phyloP scores from a whole-genome alignment of 2,113 vertebrate species.

The Bujurquina vittata region DNA sequence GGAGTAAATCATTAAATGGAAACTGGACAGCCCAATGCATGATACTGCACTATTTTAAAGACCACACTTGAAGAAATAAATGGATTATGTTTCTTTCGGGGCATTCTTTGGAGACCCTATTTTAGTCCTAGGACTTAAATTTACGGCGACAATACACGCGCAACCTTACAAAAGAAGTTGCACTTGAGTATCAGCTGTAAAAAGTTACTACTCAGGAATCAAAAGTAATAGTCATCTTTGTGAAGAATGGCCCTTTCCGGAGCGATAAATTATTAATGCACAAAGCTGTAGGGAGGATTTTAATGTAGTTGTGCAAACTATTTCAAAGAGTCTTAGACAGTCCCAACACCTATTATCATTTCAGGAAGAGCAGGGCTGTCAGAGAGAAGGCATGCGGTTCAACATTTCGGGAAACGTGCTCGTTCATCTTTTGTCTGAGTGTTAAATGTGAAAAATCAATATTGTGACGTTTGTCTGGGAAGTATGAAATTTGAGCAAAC shows the following conservation, averaged over 20 bases:
- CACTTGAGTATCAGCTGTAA: constrained; percentile 9
- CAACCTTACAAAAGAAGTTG: background rate
- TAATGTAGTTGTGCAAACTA: constrained; percentile 36
- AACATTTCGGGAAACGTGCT: background rate
- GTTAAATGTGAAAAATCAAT: background rate
- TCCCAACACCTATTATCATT: constrained; percentile 15
- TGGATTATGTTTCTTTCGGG: constrained; percentile 25
- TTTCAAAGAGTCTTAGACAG: constrained; percentile 4
- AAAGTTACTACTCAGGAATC: constrained; percentile 22
- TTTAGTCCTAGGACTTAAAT: constrained; percentile 9
- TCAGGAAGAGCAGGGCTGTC: background rate
- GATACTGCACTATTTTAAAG: constrained; percentile 21
- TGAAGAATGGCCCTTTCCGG: constrained; percentile 29
- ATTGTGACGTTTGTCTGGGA: background rate
- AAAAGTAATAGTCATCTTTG: constrained; percentile 16
- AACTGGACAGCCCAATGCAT: constrained; percentile 21
- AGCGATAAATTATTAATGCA: constrained; percentile 45
- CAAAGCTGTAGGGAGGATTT: constrained; percentile 43
- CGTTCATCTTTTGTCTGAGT: background rate
- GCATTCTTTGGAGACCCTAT: background rate
- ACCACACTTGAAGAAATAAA: constrained; percentile 34
- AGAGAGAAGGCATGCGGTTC: background rate
- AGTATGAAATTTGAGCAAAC: background rate
- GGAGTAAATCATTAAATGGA: constrained; percentile 56
- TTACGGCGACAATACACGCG: constrained; percentile 15